Conservation (phyloP, 2,888 invertebrate species). For the Opisthograptis luteolata region DNA sequence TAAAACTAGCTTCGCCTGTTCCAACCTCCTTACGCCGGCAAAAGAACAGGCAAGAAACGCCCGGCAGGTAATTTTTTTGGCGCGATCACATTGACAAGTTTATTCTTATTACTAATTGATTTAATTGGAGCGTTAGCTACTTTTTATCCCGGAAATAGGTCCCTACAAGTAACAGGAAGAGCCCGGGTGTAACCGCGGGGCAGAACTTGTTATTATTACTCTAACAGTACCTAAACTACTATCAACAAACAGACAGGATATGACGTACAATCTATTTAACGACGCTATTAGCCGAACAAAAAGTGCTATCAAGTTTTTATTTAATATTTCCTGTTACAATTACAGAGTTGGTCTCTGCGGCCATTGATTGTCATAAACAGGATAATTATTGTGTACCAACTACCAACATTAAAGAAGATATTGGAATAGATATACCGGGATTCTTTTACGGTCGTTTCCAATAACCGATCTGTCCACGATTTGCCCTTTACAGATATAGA, state of each 20-base stretch:
- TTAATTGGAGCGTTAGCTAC: no score
- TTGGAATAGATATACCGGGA: background rate
- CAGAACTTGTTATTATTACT: background rate
- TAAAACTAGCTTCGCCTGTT: no score
- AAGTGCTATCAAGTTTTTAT: constrained; percentile 17
- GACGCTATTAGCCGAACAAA: constrained; percentile 35
- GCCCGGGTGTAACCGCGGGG: no score
- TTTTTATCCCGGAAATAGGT: no score
- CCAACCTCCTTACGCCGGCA: no score
- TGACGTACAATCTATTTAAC: constrained; percentile 38
- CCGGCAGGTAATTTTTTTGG: no score
- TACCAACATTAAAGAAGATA: background rate
- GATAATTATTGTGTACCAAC: background rate
- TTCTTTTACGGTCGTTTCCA: background rate
- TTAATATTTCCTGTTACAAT: constrained; percentile 25
- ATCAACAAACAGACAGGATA: constrained; percentile 35
- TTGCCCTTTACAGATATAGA: no score
- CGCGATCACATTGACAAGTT: no score
- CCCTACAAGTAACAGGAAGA: no score
- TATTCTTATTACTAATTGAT: no score
- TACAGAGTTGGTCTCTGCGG: constrained; percentile 12
- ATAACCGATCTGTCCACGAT: no score
- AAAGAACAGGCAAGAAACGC: no score
- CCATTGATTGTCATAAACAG: constrained; percentile 15
- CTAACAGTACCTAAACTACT: background rate